These are phyloP conservation scores for Rotaria macrura DNA, from an alignment of 2,888 invertebrate genomes.

Conservation along the genomic window DNA sequence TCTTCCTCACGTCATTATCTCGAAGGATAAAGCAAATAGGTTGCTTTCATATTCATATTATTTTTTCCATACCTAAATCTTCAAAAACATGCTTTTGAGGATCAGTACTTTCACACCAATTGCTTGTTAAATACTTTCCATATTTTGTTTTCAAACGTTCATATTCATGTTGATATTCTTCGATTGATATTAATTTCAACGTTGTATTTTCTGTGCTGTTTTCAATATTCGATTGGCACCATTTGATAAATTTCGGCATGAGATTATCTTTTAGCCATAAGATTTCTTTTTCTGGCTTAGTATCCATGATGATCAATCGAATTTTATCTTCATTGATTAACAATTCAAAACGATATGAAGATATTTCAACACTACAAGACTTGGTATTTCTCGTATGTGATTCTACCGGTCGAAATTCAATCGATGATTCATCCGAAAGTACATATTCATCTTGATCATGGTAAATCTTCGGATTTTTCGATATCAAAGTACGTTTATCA, in stretches of 20 bases:
- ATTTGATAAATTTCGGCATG: background rate
- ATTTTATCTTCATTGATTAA: background rate
- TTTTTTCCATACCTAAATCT: slow-evolving; percentile 65
- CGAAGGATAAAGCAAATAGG: no score
- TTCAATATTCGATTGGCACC: background rate
- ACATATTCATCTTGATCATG: slow-evolving; percentile 25
- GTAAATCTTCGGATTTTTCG: slow-evolving; percentile 27
- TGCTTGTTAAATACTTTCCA: slow-evolving; percentile 50
- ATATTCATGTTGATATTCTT: slow-evolving; percentile 2
- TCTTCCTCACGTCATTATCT: no score
- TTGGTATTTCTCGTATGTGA: background rate
- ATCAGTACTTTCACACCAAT: slow-evolving; percentile 85
- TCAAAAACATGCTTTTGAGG: slow-evolving; percentile 88
- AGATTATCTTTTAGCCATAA: background rate
- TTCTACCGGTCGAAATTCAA: background rate
- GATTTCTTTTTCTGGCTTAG: background rate
- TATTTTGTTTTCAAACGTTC: slow-evolving; percentile 2
- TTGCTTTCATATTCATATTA: no score
- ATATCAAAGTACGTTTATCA: slow-evolving; percentile 23
- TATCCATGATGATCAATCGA: background rate
- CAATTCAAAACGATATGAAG: background rate
- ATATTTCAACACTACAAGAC: background rate
- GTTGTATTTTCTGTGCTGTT: background rate
- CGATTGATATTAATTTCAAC: background rate
- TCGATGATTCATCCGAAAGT: background rate